These are phyloP conservation scores for Xenopus laevis DNA, from an alignment of 2,113 vertebrate genomes.

Conservation along the genomic window DNA sequence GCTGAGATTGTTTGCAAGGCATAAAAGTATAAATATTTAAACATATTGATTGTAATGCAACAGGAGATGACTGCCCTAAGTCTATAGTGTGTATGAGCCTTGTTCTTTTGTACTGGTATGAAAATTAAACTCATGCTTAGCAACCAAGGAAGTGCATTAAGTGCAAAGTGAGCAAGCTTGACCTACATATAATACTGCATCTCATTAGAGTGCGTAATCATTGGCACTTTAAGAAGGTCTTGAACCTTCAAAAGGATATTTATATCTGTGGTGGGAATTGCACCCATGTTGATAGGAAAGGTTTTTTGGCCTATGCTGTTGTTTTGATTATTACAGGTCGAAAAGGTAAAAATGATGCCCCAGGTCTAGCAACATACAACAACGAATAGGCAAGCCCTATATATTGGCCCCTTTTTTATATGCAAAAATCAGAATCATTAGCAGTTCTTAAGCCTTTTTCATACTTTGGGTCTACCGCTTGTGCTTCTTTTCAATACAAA, in stretches of 20 bases:
- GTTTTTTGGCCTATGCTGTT: no score
- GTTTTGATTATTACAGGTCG: no score
- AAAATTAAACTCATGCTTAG: conserved; percentile 41
- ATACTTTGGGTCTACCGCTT: no score
- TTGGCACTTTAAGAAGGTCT: not conserved
- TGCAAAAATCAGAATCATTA: no score
- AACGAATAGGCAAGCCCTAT: no score
- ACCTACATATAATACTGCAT: conserved; percentile 17
- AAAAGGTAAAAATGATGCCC: no score
- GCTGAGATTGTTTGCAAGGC: conserved; percentile 32
- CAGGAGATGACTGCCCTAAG: conserved; percentile 38
- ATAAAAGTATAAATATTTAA: conserved; percentile 45
- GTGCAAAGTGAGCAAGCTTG: conserved; percentile 35
- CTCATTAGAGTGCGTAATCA: not conserved
- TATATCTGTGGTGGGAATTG: not conserved
- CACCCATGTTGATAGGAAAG: not conserved
- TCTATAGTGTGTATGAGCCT: conserved; percentile 18
- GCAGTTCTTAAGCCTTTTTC: no score
- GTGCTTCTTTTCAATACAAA: no score
- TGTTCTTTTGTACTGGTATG: conserved; percentile 32
- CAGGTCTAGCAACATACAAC: no score
- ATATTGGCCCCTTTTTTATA: no score
- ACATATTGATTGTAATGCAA: conserved; percentile 42
- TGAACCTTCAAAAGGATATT: not conserved
- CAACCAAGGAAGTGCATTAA: conserved; percentile 38